phyloP scores from a whole-genome alignment of 2,888 invertebrate genomes.

The Prenolepis imparis region DNA sequence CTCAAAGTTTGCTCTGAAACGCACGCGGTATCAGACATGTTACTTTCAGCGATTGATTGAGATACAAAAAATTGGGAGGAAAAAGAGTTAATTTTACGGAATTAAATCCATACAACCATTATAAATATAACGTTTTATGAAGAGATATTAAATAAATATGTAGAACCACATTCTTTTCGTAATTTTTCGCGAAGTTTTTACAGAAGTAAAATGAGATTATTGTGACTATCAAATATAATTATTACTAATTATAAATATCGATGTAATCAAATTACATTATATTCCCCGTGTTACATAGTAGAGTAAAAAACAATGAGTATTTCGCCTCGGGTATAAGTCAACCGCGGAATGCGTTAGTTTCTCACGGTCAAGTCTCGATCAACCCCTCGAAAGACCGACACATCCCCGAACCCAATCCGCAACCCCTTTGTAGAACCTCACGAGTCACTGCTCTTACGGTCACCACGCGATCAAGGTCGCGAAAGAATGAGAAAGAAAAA shows the following conservation, averaged over 20 bases:
- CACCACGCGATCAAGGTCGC: constrained; percentile 50
- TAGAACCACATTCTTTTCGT: not conserved
- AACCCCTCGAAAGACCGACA: constrained; percentile 15
- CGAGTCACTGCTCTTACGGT: constrained; percentile 54
- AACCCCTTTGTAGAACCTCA: constrained; percentile 28
- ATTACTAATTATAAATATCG: not conserved
- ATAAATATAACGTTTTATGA: not conserved
- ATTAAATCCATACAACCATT: not conserved
- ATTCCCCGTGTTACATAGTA: not conserved
- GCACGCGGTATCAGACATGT: not conserved
- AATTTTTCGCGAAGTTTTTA: not conserved
- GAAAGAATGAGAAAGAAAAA: constrained; percentile 49
- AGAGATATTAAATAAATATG: not conserved
- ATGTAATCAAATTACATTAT: not conserved
- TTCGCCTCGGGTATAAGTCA: constrained; percentile 21
- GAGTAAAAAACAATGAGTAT: too few relatives aligned
- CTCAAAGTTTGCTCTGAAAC: not conserved
- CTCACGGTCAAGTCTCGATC: constrained; percentile 35
- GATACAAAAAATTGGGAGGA: not conserved
- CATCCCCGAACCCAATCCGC: constrained; percentile 18
- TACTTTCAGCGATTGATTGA: not conserved
- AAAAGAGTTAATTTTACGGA: not conserved
- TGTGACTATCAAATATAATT: not conserved
- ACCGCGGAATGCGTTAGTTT: constrained; percentile 16
- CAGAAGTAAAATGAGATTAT: not conserved